phyloP scores from a whole-genome alignment of 2,113 vertebrate species.

The Heterotilapia buettikoferi region DNA sequence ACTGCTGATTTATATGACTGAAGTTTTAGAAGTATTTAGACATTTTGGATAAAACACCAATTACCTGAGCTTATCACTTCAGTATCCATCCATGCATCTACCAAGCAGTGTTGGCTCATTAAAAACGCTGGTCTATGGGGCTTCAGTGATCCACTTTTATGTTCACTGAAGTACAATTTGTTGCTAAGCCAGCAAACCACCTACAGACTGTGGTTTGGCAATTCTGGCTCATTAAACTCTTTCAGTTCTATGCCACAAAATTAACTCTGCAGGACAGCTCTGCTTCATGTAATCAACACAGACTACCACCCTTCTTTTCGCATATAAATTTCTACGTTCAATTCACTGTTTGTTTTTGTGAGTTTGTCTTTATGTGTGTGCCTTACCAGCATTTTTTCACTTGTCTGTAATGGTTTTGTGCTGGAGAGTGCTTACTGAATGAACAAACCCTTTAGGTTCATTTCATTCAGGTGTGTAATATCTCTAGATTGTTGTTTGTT shows the following conservation, averaged over 20 bases:
- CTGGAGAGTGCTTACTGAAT: neutral
- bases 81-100: neutral
- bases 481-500: neutral
- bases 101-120: neutral
- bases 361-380: neutral
- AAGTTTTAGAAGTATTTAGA: neutral
- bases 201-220: constrained; percentile 51
- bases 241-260: constrained; percentile 17
- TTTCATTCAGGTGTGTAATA: neutral
- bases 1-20: neutral
- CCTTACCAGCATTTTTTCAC: neutral
- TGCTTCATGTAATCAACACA: neutral
- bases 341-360: neutral
- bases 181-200: constrained; percentile 38
- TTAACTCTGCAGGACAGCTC: constrained; percentile 3
- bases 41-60: neutral
- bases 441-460: neutral
- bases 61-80: neutral
- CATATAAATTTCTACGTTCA: neutral
- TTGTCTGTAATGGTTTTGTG: neutral
- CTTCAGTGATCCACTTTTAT: constrained; percentile 45
- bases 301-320: neutral
- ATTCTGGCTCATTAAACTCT: constrained; percentile 39
- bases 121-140: constrained; percentile 9
- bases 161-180: constrained; percentile 30